Conservation (phyloP, 2,113 vertebrate genomes). For the Sinocyclocheilus grahami region DNA sequence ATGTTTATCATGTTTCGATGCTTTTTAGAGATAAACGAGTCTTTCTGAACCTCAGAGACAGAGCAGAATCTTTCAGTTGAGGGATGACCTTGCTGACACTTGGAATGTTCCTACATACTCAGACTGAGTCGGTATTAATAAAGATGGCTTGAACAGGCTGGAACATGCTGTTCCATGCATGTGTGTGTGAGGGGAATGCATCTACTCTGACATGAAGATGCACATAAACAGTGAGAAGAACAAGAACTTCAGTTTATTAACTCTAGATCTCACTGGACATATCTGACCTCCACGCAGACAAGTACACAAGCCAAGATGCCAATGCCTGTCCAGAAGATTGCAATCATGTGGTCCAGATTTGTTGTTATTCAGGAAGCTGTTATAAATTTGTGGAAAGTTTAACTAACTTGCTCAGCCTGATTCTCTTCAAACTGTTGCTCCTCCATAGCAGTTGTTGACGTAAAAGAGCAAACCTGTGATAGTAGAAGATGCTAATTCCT, state of each 20-base stretch:
- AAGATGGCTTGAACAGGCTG: conserved; percentile 26
- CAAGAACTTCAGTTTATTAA: conserved; percentile 59
- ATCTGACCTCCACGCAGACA: background rate
- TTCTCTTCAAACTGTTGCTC: background rate
- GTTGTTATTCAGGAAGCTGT: background rate
- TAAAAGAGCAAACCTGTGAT: background rate
- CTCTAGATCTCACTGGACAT: conserved; percentile 59
- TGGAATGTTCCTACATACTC: conserved; percentile 7
- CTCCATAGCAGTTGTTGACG: background rate
- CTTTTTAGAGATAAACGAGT: conserved; percentile 66
- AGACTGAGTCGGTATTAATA: conserved; percentile 2
- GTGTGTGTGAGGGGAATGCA: conserved; percentile 64
- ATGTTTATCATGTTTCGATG: conserved; percentile 43
- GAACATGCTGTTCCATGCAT: conserved; percentile 30
- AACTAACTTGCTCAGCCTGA: background rate
- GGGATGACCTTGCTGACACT: background rate
- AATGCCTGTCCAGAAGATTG: background rate
- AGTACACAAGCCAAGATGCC: background rate
- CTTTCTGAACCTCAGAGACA: conserved; percentile 12
- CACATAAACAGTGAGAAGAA: conserved; percentile 63
- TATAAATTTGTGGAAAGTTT: background rate
- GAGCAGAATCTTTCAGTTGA: background rate
- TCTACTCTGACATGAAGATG: conserved; percentile 66
- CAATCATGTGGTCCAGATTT: background rate
- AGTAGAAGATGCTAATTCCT: background rate